phyloP scores from a whole-genome alignment of 2,113 vertebrate genomes.

The Colossoma macropomum region DNA sequence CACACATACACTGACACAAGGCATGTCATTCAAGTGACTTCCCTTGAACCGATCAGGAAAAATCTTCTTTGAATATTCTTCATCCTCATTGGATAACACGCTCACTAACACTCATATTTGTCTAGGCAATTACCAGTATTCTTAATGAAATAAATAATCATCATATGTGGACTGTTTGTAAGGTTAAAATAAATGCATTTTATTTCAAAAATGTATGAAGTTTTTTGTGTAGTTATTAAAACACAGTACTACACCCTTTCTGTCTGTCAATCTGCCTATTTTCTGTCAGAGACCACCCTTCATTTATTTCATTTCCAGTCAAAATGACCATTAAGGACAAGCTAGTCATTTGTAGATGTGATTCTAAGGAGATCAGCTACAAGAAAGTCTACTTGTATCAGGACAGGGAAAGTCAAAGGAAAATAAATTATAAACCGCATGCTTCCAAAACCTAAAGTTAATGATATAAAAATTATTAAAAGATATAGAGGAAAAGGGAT shows the following conservation, averaged over 20 bases:
- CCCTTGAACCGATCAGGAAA: neutral
- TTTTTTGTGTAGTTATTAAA: slow-evolving; percentile 7
- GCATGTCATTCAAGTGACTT: neutral
- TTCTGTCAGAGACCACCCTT: too few species aligned
- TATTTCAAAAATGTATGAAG: slow-evolving; percentile 3
- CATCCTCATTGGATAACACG: slow-evolving; percentile 1
- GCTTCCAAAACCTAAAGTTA: too few species aligned
- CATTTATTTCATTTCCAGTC: too few species aligned
- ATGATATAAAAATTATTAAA: too few species aligned
- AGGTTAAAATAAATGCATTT: slow-evolving; percentile 38
- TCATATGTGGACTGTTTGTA: slow-evolving; percentile 46
- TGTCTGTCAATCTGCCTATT: too few species aligned
- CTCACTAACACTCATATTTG: slow-evolving; percentile 29
- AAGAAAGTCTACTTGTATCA: too few species aligned
- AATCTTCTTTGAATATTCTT: neutral
- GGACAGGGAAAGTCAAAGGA: too few species aligned
- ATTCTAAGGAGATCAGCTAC: too few species aligned
- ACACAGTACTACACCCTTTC: neutral
- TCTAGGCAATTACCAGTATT: slow-evolving; percentile 31
- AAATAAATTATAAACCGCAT: too few species aligned
- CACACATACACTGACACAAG: neutral
- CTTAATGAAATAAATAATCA: slow-evolving; percentile 2
- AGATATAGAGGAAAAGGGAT: too few species aligned
- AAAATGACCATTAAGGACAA: too few species aligned
- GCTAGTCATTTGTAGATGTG: too few species aligned